Evolutionary conservation across 2,113 vertebrate genomes (phyloP), one percentile per base, ranked within the genome.

Genomic region (Vicugna pacos): DNA sequence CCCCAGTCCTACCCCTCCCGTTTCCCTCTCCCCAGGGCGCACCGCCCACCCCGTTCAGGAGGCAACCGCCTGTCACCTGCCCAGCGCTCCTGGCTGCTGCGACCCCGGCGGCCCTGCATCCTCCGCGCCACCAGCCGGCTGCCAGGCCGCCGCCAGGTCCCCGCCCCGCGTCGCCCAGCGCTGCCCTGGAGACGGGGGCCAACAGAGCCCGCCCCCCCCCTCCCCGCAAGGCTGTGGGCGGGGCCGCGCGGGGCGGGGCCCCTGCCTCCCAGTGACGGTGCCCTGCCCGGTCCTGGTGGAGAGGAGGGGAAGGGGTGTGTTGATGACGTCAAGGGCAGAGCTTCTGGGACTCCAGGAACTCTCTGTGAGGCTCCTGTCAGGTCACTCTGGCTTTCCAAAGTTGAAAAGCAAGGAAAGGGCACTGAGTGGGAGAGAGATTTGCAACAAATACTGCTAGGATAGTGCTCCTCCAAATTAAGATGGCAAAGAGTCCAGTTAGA

Each of bases 121-220:
- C 69, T 90, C 67, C 0, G 52, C 42, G 46, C 56, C 15, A 48
- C 89, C 50, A 22, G n/a, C 67, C 16, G 35, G 15, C 76, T 20
- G 60, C 73, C 9, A 1, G 35, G 67, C 35, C 10, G 26, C 50
- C 77, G 9, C 52, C 50, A 8, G 2, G 70, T 65, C 64, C 65
- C 75, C 30, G 60, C 77, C 30, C 72, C 4, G 67, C 56, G 83
- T 60, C 80, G 50, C 58, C 46, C 13, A 11, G 83, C 64, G 97
- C 92, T 97, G 93, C 97, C 95, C 62, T 93, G 96, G 97, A 94
- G 96, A 97, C 97, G 15, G 72, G 4, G 4, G 60, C 65, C 95
- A 64, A 91, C 96, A 70, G 52, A 46, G 50, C 50, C 35, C 30
- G 28, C 64, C 48, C 56, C 46, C 38, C 20, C 30, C 20, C 20